Evolutionary conservation across 2,797 vertebrate genomes (phyloP).

Genomic region (Echeneis naucrates): DNA sequence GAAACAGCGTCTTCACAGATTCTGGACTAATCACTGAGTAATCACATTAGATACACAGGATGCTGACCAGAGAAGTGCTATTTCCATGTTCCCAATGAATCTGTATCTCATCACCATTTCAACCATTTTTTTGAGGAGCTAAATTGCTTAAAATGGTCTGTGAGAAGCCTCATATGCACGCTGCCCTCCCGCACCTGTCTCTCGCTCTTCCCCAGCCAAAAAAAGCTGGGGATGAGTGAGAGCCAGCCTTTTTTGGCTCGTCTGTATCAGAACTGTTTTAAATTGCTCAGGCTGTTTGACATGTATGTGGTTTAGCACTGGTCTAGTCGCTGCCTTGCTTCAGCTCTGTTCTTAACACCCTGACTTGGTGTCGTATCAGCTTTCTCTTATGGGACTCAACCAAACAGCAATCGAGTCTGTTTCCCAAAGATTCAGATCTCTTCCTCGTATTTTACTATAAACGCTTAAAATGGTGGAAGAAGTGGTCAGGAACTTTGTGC

Average conservation of each 20-base stretch:
- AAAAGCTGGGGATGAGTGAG: too few relatives aligned
- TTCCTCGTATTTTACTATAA: neutral
- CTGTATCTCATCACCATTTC: constrained; percentile 38
- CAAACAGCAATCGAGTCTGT: neutral
- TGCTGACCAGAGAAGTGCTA: constrained; percentile 33
- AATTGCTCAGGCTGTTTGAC: constrained; percentile 30
- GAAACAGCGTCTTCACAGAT: constrained; percentile 36
- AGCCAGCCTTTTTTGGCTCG: too few relatives aligned
- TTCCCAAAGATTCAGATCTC: neutral
- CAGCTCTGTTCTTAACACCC: neutral
- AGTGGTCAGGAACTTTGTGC: neutral
- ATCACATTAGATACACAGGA: constrained; percentile 48
- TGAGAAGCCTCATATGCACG: constrained; percentile 36
- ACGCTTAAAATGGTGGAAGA: neutral
- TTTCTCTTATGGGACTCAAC: neutral
- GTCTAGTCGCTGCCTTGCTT: constrained; percentile 17
- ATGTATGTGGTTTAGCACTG: constrained; percentile 41
- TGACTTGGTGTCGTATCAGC: neutral
- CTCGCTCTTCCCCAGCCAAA: too few relatives aligned
- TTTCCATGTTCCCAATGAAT: constrained; percentile 45
- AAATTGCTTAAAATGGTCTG: constrained; percentile 22
- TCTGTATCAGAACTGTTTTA: constrained; percentile 41
- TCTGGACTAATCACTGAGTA: constrained; percentile 55
- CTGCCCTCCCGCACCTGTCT: constrained; percentile 17
- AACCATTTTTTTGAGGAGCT: constrained; percentile 14